phyloP scores from a whole-genome alignment of 2,113 vertebrate species.

The Brienomyrus brachyistius region DNA sequence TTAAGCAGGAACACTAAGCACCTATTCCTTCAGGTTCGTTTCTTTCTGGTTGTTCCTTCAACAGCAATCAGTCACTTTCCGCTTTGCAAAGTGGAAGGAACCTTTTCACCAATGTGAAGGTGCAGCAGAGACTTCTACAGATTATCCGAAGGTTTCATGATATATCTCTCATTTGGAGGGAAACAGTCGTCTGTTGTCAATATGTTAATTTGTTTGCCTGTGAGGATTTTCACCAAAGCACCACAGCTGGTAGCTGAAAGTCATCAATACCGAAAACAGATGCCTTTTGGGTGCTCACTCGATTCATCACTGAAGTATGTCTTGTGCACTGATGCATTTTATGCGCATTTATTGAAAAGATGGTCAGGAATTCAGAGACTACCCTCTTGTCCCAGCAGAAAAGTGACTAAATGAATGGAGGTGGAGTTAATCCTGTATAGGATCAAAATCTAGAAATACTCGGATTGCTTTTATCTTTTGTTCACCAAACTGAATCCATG shows the following conservation, averaged over 20 bases:
- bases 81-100: neutral
- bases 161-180: neutral
- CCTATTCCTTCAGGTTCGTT: neutral
- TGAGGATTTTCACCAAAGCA: neutral
- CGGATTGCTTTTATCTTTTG: neutral
- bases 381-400: neutral
- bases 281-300: neutral
- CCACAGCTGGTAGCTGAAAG: neutral
- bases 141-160: neutral
- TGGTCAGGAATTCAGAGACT: neutral
- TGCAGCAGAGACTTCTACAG: neutral
- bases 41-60: neutral
- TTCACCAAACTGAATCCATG: neutral
- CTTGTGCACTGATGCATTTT: neutral
- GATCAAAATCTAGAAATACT: neutral
- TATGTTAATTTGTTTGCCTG: neutral
- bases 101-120: neutral
- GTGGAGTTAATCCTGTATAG: neutral
- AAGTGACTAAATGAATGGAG: neutral
- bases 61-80: neutral
- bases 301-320: neutral
- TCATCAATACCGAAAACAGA: neutral
- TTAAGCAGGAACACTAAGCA: neutral
- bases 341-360: neutral
- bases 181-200: neutral